Evolutionary conservation across 1,140 invertebrate genomes (phyloP).

Genomic region (Nasonia vitripennis): DNA sequence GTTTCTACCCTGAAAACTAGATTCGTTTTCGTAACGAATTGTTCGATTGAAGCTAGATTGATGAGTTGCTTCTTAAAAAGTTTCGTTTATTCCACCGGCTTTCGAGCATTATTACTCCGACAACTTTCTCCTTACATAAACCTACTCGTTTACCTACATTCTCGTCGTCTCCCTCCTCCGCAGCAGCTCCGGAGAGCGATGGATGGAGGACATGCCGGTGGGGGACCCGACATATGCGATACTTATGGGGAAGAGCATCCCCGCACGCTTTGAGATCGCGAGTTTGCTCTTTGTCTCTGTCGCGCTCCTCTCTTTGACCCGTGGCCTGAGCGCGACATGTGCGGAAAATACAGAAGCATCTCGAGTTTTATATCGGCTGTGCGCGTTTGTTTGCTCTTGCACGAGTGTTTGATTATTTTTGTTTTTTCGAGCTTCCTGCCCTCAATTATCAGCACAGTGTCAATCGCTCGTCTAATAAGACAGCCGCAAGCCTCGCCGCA

Average conservation of each 20-base stretch:
- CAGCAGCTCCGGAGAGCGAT: constrained; percentile 27
- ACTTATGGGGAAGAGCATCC: constrained; percentile 65
- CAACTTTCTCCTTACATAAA: neutral
- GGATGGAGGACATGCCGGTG: constrained; percentile 60
- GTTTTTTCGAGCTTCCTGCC: neutral
- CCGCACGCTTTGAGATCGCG: constrained; percentile 57
- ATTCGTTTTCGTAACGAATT: too few relatives aligned
- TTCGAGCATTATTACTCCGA: constrained; percentile 25
- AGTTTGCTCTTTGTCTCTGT: constrained; percentile 13
- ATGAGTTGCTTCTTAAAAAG: too few relatives aligned
- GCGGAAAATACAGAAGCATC: constrained; percentile 62
- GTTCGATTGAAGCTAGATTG: too few relatives aligned
- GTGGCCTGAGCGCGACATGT: constrained; percentile 62
- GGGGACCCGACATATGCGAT: constrained; percentile 68
- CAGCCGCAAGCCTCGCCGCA: neutral
- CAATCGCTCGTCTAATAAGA: neutral
- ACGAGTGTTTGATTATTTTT: constrained; percentile 60
- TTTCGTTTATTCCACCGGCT: too few relatives aligned
- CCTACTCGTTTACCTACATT: neutral
- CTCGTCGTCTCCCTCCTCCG: neutral
- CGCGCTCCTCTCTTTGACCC: neutral
- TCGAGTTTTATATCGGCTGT: constrained; percentile 61
- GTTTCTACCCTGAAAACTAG: too few relatives aligned
- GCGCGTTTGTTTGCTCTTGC: constrained; percentile 66
- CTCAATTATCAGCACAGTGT: neutral